Evolutionary conservation across 2,888 invertebrate genomes (phyloP), one percentile per base, ranked within the genome.

Genomic region (Calephelis perditalis): DNA sequence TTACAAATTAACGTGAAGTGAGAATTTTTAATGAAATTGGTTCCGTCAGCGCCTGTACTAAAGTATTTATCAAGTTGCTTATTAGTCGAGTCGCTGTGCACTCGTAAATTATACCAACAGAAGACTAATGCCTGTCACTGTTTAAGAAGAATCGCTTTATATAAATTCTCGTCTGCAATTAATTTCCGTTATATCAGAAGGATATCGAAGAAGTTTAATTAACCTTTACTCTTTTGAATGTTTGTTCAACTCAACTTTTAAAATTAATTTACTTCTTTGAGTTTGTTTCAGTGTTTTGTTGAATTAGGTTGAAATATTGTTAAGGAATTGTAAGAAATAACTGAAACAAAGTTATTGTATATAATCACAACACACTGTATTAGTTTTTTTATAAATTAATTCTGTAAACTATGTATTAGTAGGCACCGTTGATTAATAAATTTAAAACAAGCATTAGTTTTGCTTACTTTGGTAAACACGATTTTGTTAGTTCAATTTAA

Each of bases 111-210:
- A 55, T 5, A 7, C 71, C 73, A 62, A 58, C 46, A 57, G 57
- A 58, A 65, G 70, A 71, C 75, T 77, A 81, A 79, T 75, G 78
- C 79, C 79, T 81, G 82, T 84, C 81, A 77, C 76, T 74, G 66
- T 72, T 67, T 75, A 81, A 84, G 84, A 84, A 81, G 83, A 84
- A 87, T 86, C 73, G 79, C 78, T 80, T 79, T 78, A 82, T 83
- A 85, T 82, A 86, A 85, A 85, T 86, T 84, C 78, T 77, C 70
- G 58, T 71, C 73, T 79, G 78, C 84, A 81, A 86, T 86, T 86
- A 86, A 86, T 86, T 82, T 79, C 70, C 74, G 79, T 81, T 80
- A 79, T 81, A 78, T 81, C 77, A 76, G 77, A 77, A 71, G 49
- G 75, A 68, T 79, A 84, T 84, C 81, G 78, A 72, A 67, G 73